Evolutionary conservation across 2,113 vertebrate genomes (phyloP).

Genomic region (Chamaea fasciata): DNA sequence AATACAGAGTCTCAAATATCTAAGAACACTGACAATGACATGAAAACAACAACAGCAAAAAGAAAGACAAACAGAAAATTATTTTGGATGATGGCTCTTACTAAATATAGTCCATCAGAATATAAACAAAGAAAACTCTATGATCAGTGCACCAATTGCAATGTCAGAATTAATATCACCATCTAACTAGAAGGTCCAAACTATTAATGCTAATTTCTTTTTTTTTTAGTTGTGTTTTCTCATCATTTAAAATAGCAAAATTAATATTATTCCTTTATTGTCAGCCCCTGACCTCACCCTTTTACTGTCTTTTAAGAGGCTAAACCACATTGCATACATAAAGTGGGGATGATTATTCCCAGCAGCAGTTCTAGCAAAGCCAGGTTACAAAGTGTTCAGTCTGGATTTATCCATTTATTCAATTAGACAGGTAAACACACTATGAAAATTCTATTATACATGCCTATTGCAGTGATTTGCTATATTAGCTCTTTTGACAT

Average conservation of each 20-base stretch:
- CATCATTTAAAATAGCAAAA: background rate
- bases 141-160: background rate
- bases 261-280: background rate
- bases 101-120: background rate
- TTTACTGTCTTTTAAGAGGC: background rate
- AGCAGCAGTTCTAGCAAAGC: constrained; percentile 7
- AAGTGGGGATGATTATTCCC: constrained; percentile 19
- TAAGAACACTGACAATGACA: background rate
- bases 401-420: constrained; percentile 53
- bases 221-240: background rate
- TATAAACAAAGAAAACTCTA: background rate
- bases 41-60: background rate
- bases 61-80: background rate
- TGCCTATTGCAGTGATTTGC: constrained; percentile 51
- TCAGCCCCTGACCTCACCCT: background rate
- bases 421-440: constrained; percentile 63
- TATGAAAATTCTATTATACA: constrained; percentile 26
- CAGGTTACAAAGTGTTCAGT: constrained; percentile 9
- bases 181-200: background rate
- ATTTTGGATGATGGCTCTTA: background rate
- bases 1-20: background rate
- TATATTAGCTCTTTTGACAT: constrained; percentile 39
- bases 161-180: background rate
- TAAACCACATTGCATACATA: background rate
- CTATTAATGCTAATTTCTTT: background rate